Base-by-base conservation (phyloP, 2,888 invertebrate species). In the Cataglyphis cursor region DNA sequence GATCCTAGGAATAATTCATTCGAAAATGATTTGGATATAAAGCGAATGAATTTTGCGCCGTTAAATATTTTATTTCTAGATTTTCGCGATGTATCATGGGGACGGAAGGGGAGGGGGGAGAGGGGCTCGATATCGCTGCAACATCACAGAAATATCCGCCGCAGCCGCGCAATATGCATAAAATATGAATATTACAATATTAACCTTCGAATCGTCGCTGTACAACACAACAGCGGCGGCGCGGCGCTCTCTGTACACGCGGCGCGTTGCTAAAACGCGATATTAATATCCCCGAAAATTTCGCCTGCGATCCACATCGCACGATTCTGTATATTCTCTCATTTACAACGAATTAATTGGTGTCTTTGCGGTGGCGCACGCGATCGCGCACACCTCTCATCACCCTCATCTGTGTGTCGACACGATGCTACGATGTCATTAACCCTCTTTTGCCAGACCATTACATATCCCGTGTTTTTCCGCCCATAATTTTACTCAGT, bases 121-220 rank as follows among this genome's bases (percentile, higher is more conserved):
- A 6, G 6, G 31, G 6, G 38, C 38, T 10, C 38, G 76, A 59
- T 59, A 59, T 72, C 78, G 72, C 48, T 72, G 35, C 44, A 80
- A 80, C 78, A 80, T 80, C 78, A 72, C 78, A 80, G 78, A 80
- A 80, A 80, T 80, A 80, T 80, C 59, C 72, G 72, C 44, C 72
- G 76, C 66, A 66, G 76, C 66, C 54, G 78, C 59, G 78, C 72
- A 80, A 80, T 80, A 80, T 80, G 78, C 78, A 80, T 80, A 80
- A 80, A 80, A 80, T 80, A 80, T 80, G 78, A 72, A 80, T 80
- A 80, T 80, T 80, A 80, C 78, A 80, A 80, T 80, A 80, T 80
- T 80, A 80, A 80, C 78, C 78, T 80, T 80, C 72, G 78, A 61
- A 80, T 80, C 78, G 78, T 80, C 78, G 78, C 78, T 78, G 44